Percentiles rank a stretch among this genome's conserved stretches.
Conservation (phyloP, 2,113 vertebrate genomes). For the Castor canadensis region DNA sequence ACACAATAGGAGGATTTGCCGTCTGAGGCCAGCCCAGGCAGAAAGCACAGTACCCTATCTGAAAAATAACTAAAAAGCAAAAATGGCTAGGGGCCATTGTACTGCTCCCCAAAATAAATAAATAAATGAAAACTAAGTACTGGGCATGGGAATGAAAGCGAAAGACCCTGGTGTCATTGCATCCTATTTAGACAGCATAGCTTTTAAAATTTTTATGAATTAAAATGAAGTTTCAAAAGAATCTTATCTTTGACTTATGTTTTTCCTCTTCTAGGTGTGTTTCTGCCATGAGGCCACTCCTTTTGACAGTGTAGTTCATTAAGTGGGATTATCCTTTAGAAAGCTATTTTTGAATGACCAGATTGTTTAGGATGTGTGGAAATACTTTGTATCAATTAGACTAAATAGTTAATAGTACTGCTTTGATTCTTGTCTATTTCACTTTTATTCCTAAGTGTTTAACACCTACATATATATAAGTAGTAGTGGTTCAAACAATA, state of each 20-base stretch:
- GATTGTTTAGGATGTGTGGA: not conserved
- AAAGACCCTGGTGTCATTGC: not conserved
- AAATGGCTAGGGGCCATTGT: no score
- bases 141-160: not conserved
- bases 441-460: not conserved
- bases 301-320: not conserved
- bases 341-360: conserved; percentile 23
- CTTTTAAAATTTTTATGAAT: conserved; percentile 16
- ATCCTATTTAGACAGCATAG: conserved; percentile 27
- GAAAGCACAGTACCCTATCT: no score
- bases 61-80: no score
- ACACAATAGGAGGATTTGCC: no score
- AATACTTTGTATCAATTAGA: conserved; percentile 23
- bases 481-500: not conserved
- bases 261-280: not conserved
- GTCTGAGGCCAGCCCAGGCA: no score
- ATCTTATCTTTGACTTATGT: not conserved
- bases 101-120: no score
- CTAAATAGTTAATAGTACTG: conserved; percentile 18
- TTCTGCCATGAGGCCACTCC: not conserved
- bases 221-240: conserved; percentile 36
- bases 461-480: not conserved
- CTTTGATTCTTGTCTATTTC: conserved; percentile 23
- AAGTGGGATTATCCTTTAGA: conserved; percentile 10
- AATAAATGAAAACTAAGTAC: no score